A percentile compares a stretch with the other conserved stretches of the same genome.
These are phyloP conservation scores for Daubentonia madagascariensis DNA, from an alignment of 2,113 vertebrate genomes.

Conservation along the genomic window DNA sequence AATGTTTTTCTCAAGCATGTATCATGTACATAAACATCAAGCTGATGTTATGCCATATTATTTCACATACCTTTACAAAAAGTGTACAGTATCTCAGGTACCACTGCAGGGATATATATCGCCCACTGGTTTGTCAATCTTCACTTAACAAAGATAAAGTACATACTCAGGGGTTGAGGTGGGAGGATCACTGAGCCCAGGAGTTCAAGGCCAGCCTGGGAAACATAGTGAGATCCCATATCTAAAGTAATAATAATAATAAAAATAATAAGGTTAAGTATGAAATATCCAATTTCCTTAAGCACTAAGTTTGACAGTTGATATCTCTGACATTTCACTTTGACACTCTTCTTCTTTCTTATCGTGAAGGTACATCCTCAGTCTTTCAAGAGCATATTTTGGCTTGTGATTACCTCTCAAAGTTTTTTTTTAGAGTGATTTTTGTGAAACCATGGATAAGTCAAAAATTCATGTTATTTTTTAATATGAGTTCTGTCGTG, in stretches of 20 bases:
- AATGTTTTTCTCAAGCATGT: neutral
- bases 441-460: too few relatives aligned
- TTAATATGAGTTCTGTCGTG: too few relatives aligned
- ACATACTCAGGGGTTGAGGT: neutral
- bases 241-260: neutral
- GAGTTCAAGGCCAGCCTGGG: neutral
- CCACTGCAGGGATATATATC: neutral
- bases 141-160: neutral
- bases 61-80: neutral
- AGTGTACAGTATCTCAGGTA: neutral
- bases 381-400: too few relatives aligned
- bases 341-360: too few relatives aligned
- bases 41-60: neutral
- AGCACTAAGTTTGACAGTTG: too few relatives aligned
- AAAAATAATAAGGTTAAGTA: too few relatives aligned
- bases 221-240: neutral
- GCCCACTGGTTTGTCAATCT: neutral
- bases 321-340: too few relatives aligned
- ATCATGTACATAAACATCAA: neutral
- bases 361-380: too few relatives aligned
- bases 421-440: too few relatives aligned
- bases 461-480: too few relatives aligned
- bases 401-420: too few relatives aligned
- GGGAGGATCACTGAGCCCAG: neutral
- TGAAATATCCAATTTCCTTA: too few relatives aligned